Conservation (phyloP, 2,888 invertebrate species). For the Polietes domitor region DNA sequence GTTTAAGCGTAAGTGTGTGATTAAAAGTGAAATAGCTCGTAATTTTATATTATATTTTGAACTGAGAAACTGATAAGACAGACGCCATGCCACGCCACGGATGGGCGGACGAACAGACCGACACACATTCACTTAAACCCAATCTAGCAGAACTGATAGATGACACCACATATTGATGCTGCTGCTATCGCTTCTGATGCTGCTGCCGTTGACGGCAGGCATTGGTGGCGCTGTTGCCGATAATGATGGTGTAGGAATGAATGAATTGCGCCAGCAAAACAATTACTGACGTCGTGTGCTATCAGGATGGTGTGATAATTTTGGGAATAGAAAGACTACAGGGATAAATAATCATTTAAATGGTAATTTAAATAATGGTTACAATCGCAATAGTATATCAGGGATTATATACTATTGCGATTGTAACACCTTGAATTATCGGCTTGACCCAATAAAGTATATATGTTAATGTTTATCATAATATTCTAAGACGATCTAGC, state of each 20-base stretch:
- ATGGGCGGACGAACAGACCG: slow-evolving; percentile 50
- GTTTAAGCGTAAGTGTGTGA: not conserved
- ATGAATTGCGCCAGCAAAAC: slow-evolving; percentile 31
- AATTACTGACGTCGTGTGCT: not conserved
- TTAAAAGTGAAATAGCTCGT: slow-evolving; percentile 8
- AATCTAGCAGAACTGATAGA: slow-evolving; percentile 68
- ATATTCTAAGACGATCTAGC: too few relatives aligned
- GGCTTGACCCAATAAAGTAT: too few relatives aligned
- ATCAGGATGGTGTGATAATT: slow-evolving; percentile 13
- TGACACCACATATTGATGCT: slow-evolving; percentile 43
- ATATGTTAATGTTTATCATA: too few relatives aligned
- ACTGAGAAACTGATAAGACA: not conserved
- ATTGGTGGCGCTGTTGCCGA: not conserved
- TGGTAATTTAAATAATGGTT: too few relatives aligned
- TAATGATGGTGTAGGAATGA: slow-evolving; percentile 27
- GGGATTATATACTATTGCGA: too few relatives aligned
- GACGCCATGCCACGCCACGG: not conserved
- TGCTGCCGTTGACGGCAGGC: not conserved
- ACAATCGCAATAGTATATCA: too few relatives aligned
- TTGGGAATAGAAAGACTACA: not conserved
- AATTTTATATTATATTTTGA: not conserved
- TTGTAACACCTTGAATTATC: too few relatives aligned
- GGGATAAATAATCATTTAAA: too few relatives aligned
- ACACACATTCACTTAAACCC: slow-evolving; percentile 63
- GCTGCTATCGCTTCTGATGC: slow-evolving; percentile 1